Evolutionary conservation across 1,140 invertebrate genomes (phyloP), one percentile per base, ranked within the genome.

Genomic region (Sycophaga agraensis): DNA sequence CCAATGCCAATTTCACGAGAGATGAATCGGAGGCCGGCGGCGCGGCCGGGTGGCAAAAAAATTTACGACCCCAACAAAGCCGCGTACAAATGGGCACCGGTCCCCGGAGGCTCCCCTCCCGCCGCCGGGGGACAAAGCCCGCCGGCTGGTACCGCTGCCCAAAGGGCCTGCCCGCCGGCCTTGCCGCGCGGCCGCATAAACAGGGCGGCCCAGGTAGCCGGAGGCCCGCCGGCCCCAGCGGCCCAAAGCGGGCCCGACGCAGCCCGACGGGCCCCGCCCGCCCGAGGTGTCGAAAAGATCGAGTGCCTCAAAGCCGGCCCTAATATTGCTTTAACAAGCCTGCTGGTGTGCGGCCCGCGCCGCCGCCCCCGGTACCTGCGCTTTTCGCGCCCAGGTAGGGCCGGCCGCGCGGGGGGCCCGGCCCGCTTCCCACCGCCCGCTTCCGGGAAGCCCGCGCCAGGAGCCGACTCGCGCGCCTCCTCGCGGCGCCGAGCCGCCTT

Each of bases 301-400:
- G 66, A 57, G 54, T 51, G 35, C 37, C 34, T 54, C 46, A 68
- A 62, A 64, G 60, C 49, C 63, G 66, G 17, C 46, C 46, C 60
- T 68, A 71, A 72, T 73, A 72, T 70, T 69, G 64, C 69, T 71
- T 72, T 72, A 71, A 72, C 72, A 68, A 70, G 56, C 35, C 66
- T 69, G 63, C 64, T 56, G 48, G 54, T 57, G 48, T 21, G 40
- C 37, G 22, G 39, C 24, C 24, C 22, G 14, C 3, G 17, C 21
- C 40, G 8, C 17, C 24, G 12, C 28, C 21, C 55, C 16, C 42
- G 34, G 21, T 11, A 34, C 34, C 50, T 9, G n/a, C 50, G 24
- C 37, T 14, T 6, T 39, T 16, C n/a, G 6, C n/a, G 6, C 37
- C 14, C 37, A 6, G 37, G 6, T 39, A 11, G 37, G 5, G 5